Base-by-base conservation (phyloP, 2,113 vertebrate genomes). In the Mormoops blainvillei region DNA sequence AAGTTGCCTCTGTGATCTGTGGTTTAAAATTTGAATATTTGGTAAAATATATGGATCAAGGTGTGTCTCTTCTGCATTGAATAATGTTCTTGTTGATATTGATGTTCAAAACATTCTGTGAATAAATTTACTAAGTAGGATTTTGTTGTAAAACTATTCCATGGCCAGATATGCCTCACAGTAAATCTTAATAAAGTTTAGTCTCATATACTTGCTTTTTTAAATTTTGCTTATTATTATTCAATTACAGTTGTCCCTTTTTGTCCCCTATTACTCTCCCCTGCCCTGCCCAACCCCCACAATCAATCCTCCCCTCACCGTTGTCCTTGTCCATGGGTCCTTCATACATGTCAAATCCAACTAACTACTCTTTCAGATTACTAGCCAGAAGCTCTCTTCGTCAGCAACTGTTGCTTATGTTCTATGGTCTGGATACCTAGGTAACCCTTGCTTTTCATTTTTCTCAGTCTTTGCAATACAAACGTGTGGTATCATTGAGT, bases 11-110 rank as follows among this genome's bases (percentile, higher is more conserved):
- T 96, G 33, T 85, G 38, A 63, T 70, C 19, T 81, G 9, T 31
- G 18, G 73, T 81, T 87, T 94, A 94, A 89, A 93, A 41, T 87
- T 43, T 85, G 41, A 74, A 82, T 86, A 70, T 85, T 93, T 67
- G 48, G 18, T 82, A 36, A 94, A 87, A 12, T 52, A 24, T 56
- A 43, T 81, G 7, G 9, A 41, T 92, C 52, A 71, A 87, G 18
- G 78, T 56, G 3, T 26, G 16, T 33, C 36, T 48, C 14, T 91
- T 85, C 36, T 58, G 41, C 73, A 61, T 0, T 38, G 67, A 81
- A 20, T 61, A 56, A 41, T 28, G 58, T 91, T 85, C n/a, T 54
- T 22, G 16, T 67, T 71, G 52, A 41, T 74, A 22, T 14, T 85
- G 38, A 11, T 95, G 28, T 68, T 93, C 77, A 87, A 61, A 82